Evolutionary conservation across 2,113 vertebrate species (phyloP), one percentile per base, ranked within the genome.

Genomic region (Halichoeres trimaculatus): DNA sequence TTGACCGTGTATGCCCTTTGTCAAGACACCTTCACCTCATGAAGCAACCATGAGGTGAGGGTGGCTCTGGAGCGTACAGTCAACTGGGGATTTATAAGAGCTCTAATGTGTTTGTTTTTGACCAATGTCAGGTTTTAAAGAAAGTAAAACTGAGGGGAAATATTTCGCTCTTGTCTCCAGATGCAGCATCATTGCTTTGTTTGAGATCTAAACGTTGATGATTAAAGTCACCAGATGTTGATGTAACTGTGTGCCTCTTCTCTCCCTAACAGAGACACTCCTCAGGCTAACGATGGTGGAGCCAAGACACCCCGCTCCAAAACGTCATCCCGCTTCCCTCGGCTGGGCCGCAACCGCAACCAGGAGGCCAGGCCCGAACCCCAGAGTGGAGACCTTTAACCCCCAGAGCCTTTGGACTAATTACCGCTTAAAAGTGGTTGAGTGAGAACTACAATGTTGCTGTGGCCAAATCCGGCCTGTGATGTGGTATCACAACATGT

Each of bases 341-440:
- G 93, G 72, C 93, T 98, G 61, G 94, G 96, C 47, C 96, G 96
- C 60, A 90, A 85, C 60, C 94, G 94, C 5, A 94, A 92, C 0
- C 91, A 95, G 70, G 98, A 98, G 30, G 74, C 94, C 0, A 94
- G 96, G 45, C 92, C 95, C 35, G 98, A 99, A 59, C 98, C 98
- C 9, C 98, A 99, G 88, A 99, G 98, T 0, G 98, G 98, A 0
- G 98, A 99, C 84, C 96, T 99, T 72, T 99, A 95, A 97, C 80
- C 70, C 47, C 30, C 34, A 2, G 20, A 38, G 26, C 41, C 60
- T 30, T 47, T 13, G 35, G 59, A 36, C 56, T 43, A 4, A 45
- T n/a, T 19, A 47, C 51, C 20, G 16, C 30, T 64, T 20, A 4
- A 23, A 38, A 24, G 36, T 30, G 30, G 19, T 2, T 45, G 55